phyloP scores from a whole-genome alignment of 1,140 invertebrate genomes.

The Listronotus oregonensis region DNA sequence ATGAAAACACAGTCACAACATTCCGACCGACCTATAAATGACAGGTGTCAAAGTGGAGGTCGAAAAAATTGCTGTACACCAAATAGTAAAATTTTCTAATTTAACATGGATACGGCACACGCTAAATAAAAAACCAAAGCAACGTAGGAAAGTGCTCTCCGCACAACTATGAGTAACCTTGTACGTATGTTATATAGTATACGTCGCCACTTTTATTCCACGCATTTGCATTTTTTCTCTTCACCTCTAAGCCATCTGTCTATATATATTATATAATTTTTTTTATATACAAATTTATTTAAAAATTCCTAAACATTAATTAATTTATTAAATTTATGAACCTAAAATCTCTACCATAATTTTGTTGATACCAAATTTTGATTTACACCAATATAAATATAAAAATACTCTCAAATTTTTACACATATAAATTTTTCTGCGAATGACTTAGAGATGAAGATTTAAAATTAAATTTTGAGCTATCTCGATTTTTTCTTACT shows the following conservation, averaged over 20 bases:
- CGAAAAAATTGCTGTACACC: slow-evolving; percentile 59
- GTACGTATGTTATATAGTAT: slow-evolving; percentile 59
- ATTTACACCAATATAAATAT: slow-evolving; percentile 60
- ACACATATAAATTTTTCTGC: slow-evolving; percentile 55
- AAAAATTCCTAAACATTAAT: slow-evolving; percentile 58
- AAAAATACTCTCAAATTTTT: slow-evolving; percentile 59
- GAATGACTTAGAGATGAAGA: slow-evolving; percentile 30
- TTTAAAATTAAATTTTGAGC: slow-evolving; percentile 56
- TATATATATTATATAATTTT: slow-evolving; percentile 58
- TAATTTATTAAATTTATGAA: slow-evolving; percentile 55
- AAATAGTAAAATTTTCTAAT: slow-evolving; percentile 60
- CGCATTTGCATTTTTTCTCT: slow-evolving; percentile 22
- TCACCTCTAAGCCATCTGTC: slow-evolving; percentile 36
- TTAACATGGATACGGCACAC: slow-evolving; percentile 59
- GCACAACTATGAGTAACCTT: slow-evolving; percentile 56
- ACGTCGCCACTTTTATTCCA: slow-evolving; percentile 54
- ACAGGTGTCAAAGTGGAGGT: slow-evolving; percentile 33
- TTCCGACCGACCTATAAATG: slow-evolving; percentile 48
- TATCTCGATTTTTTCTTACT: slow-evolving; percentile 55
- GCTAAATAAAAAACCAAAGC: slow-evolving; percentile 54
- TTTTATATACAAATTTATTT: slow-evolving; percentile 58
- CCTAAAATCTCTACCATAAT: slow-evolving; percentile 55
- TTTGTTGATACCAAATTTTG: slow-evolving; percentile 57
- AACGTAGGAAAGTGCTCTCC: slow-evolving; percentile 54
- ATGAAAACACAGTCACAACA: slow-evolving; percentile 59